Percentiles rank a stretch among this genome's conserved stretches.
phyloP scores from a whole-genome alignment of 2,888 invertebrate species.

The Sericinus montela region DNA sequence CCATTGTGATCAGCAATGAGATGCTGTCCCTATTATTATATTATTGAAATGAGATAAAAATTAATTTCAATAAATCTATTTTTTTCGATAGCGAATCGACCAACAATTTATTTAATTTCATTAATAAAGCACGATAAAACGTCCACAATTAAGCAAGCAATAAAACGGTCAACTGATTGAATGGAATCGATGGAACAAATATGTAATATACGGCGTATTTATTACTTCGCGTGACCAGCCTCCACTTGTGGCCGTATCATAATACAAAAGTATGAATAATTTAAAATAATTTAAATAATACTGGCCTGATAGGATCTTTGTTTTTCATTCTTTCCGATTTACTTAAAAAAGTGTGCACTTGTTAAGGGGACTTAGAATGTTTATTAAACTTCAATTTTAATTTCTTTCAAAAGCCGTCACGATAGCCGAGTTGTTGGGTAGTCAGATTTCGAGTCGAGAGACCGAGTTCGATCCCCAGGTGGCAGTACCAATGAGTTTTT shows the following conservation, averaged over 20 bases:
- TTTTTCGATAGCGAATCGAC: constrained; percentile 1
- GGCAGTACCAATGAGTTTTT: too few species aligned
- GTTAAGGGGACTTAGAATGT: too few species aligned
- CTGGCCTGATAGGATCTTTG: not conserved
- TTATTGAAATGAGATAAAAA: too few species aligned
- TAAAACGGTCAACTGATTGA: constrained; percentile 7
- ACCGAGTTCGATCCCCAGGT: too few species aligned
- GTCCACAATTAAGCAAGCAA: constrained; percentile 6
- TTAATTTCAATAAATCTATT: too few species aligned
- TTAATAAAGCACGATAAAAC: constrained; percentile 8
- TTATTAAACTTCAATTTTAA: too few species aligned
- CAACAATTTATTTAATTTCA: constrained; percentile 1
- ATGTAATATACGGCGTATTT: constrained; percentile 4
- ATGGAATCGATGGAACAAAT: constrained; percentile 3
- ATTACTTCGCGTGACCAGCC: constrained; percentile 8
- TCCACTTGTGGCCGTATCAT: constrained; percentile 1
- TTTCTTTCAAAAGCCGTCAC: too few species aligned
- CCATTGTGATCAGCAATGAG: too few species aligned
- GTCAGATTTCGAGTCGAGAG: too few species aligned
- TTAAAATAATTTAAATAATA: constrained; percentile 12
- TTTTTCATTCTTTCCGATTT: not conserved
- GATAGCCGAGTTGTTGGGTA: too few species aligned
- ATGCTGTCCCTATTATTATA: too few species aligned
- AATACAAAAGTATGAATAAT: constrained; percentile 12
- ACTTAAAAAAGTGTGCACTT: constrained; percentile 3